Base-by-base conservation (phyloP, 1,140 invertebrate genomes). In the Lepidurus apus region DNA sequence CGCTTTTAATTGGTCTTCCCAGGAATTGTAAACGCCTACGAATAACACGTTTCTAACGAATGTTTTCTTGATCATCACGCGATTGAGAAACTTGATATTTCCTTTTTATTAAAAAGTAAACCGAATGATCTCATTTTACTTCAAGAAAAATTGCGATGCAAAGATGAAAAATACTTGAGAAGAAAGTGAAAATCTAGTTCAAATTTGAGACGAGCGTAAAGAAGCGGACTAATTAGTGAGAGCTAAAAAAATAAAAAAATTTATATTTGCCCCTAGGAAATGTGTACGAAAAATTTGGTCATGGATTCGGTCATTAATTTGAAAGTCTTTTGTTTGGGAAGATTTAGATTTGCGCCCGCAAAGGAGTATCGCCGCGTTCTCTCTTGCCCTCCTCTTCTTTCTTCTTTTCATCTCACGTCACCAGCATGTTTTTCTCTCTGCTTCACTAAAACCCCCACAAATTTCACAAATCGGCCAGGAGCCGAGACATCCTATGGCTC, bases 251-350 rank as follows among this genome's bases (percentile, higher is more conserved):
- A 65, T 7, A n/a, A 65, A 65, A 17, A n/a, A 65, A 21, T 21
- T 10, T 65, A 13, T 4, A 0, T 34, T 34, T 34, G 34, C 34
- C 34, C 34, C 4, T 34, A 34, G 34, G 34, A 34, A 34, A 34
- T 34, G 34, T 4, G 34, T 65, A n/a, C 8, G 17, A 65, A 65
- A 21, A 21, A 7, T 65, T 47, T 47, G 45, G 6, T 47, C 45
- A 47, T 47, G 45, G 45, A 47, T 47, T 65, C 53, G n/a, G 17
- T 65, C 53, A 65, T 65, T 65, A 65, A 65, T 17, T 65, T 65
- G 21, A 17, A 34, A 13, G 21, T 65, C 53, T 65, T 65, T 65
- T 65, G n/a, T 65, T 65, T 65, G 53, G 53, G 53, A 17, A 21
- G 21, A n/a, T 65, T n/a, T 17, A 34, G 34, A 34, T 3, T 34